Percentiles rank a stretch among this genome's conserved stretches.
Conservation (phyloP, 2,113 vertebrate genomes). For the Heptranchias perlo region DNA sequence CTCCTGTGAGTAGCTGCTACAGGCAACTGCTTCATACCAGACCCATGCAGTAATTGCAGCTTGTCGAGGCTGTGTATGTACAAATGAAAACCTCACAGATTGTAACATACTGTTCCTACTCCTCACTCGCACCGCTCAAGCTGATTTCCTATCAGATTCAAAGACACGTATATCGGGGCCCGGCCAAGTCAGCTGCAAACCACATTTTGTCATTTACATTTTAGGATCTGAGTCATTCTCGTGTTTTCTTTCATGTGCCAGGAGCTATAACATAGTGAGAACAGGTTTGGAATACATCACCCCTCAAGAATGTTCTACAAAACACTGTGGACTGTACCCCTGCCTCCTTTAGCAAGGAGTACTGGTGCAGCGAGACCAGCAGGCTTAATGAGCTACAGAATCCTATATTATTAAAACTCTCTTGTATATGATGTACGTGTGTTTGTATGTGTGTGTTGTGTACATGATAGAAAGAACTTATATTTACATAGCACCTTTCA, state of each 20-base stretch:
- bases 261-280: constrained; percentile 27
- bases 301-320: constrained; percentile 1
- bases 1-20: not conserved
- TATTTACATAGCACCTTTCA: not conserved
- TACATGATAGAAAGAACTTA: not conserved
- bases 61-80: not conserved
- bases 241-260: constrained; percentile 35
- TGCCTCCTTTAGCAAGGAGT: not conserved
- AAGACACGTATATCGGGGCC: not conserved
- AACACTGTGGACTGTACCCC: not conserved
- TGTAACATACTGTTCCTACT: not conserved
- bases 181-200: constrained; percentile 28
- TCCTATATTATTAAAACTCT: not conserved
- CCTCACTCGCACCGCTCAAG: not conserved
- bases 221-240: constrained; percentile 31
- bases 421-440: not conserved
- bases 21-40: constrained; percentile 19
- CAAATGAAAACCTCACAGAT: not conserved
- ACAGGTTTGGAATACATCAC: constrained; percentile 36
- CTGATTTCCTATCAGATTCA: constrained; percentile 5
- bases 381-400: not conserved
- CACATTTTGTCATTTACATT: constrained; percentile 30
- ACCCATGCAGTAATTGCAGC: constrained; percentile 26
- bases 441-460: too few species aligned
- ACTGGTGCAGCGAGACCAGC: not conserved